Conservation (phyloP, 2,113 vertebrate species). For the Muntiacus reevesi region DNA sequence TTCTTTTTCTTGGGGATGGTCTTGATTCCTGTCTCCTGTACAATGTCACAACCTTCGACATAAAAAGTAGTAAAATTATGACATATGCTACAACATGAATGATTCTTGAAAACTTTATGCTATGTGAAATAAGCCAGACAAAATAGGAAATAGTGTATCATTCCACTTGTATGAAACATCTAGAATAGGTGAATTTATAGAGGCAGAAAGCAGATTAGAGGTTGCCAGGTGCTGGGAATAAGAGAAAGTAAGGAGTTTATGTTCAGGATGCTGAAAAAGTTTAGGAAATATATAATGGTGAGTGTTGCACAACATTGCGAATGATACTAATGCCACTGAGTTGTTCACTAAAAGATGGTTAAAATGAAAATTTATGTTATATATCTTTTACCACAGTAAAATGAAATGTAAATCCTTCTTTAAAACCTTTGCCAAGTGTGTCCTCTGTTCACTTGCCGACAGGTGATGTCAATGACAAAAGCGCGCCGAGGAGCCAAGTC, state of each 20-base stretch:
- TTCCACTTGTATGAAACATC: not conserved
- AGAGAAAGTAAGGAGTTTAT: not conserved
- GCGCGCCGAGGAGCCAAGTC: conserved; percentile 83
- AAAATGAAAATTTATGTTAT: not conserved
- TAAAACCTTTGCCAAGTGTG: conserved; percentile 13
- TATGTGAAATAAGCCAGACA: not conserved
- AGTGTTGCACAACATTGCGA: not conserved
- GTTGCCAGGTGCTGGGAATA: not conserved
- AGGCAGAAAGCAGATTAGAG: not conserved
- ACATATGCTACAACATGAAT: not conserved
- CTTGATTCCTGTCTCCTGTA: not conserved
- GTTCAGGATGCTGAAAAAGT: not conserved
- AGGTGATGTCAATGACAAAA: conserved; percentile 85
- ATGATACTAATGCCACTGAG: not conserved
- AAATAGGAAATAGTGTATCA: not conserved
- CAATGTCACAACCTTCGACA: not conserved
- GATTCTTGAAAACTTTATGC: not conserved
- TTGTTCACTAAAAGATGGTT: not conserved
- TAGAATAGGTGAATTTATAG: not conserved
- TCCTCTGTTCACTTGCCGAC: conserved; percentile 44
- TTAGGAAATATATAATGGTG: not conserved
- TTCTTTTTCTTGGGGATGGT: not conserved
- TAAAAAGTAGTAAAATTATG: not conserved
- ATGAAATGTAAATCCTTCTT: not conserved
- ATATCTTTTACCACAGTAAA: not conserved